A percentile compares a stretch with the other conserved stretches of the same genome.
Conservation (phyloP, 2,797 vertebrate species). For the Acridotheres tristis region DNA sequence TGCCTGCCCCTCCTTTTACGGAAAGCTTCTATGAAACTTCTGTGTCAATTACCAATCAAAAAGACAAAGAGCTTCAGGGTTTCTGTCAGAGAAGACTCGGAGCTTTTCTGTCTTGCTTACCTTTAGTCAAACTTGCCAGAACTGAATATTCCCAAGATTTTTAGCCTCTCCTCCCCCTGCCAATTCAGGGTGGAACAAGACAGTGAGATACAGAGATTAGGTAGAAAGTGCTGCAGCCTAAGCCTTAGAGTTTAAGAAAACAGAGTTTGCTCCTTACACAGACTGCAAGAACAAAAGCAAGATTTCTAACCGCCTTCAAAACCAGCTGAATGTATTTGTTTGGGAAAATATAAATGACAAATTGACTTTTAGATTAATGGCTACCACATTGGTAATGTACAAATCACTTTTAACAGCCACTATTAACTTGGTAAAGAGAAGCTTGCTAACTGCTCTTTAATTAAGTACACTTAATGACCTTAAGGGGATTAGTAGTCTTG, state of each 20-base stretch:
- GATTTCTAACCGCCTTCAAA: background rate
- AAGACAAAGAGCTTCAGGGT: background rate
- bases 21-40: background rate
- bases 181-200: background rate
- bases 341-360: slow-evolving; percentile 79
- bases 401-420: slow-evolving; percentile 94
- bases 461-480: slow-evolving; percentile 99
- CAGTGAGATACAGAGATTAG: background rate
- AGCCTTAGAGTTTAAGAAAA: background rate
- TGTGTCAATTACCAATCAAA: background rate
- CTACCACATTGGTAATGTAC: slow-evolving; percentile 81
- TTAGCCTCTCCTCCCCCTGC: background rate
- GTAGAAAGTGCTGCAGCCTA: background rate
- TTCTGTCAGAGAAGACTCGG: background rate
- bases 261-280: background rate
- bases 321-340: slow-evolving; percentile 72
- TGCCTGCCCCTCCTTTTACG: background rate
- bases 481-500: slow-evolving; percentile 94
- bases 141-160: background rate
- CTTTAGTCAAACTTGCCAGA: background rate
- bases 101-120: background rate
- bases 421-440: slow-evolving; percentile 92
- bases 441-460: slow-evolving; percentile 96
- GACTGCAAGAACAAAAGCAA: background rate
- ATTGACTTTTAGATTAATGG: slow-evolving; percentile 79